phyloP scores from a whole-genome alignment of 2,888 invertebrate species.

The Scaeva pyrastri region DNA sequence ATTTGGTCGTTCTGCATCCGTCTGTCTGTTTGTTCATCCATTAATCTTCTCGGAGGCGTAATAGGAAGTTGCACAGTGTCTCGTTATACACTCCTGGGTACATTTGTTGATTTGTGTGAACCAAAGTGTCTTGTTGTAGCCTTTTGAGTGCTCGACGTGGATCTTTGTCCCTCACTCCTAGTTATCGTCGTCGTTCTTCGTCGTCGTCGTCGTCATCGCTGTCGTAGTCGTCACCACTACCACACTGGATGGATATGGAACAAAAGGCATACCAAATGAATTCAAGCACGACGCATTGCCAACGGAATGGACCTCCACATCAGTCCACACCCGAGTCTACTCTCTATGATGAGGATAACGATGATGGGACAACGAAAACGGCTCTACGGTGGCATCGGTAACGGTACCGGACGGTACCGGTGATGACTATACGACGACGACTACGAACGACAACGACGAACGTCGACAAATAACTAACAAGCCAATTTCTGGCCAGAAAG shows the following conservation, averaged over 20 bases:
- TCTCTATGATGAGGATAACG: slow-evolving; percentile 63
- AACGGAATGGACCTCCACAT: slow-evolving; percentile 1
- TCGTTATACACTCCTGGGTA: slow-evolving; percentile 72
- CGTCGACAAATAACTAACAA: slow-evolving; percentile 78
- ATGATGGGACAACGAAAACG: slow-evolving; percentile 44
- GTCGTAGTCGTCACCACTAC: slow-evolving; percentile 3
- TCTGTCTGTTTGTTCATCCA: slow-evolving; percentile 71
- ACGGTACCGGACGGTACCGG: slow-evolving; percentile 12
- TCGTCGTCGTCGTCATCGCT: background rate
- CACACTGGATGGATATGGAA: slow-evolving; percentile 21
- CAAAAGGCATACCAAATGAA: slow-evolving; percentile 76
- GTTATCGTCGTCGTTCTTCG: slow-evolving; percentile 1
- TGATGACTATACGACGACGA: slow-evolving; percentile 28
- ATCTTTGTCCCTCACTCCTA: slow-evolving; percentile 7
- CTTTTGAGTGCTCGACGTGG: slow-evolving; percentile 62
- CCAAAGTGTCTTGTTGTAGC: slow-evolving; percentile 72
- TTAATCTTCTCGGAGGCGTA: slow-evolving; percentile 72
- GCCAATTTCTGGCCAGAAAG: slow-evolving; percentile 81
- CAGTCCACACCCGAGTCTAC: slow-evolving; percentile 28
- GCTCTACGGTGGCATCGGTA: background rate
- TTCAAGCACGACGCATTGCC: slow-evolving; percentile 63
- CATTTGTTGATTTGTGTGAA: slow-evolving; percentile 76
- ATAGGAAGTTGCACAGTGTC: slow-evolving; percentile 71
- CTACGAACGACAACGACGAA: slow-evolving; percentile 37
- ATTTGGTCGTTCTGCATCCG: slow-evolving; percentile 67